These are phyloP conservation scores for Pipistrellus nathusii DNA, from an alignment of 2,797 vertebrate species.

Conservation along the genomic window DNA sequence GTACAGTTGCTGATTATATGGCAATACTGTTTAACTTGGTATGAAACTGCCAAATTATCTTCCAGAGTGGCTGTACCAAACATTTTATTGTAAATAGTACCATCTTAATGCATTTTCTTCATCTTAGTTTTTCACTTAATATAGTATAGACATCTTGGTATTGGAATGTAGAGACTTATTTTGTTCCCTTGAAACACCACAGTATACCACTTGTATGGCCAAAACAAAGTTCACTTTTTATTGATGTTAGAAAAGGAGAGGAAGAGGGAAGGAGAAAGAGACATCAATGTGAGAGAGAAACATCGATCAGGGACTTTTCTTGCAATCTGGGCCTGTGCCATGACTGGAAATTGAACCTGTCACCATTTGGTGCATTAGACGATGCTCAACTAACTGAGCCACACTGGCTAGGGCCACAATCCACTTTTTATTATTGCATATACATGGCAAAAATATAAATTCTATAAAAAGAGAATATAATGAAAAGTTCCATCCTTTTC, in stretches of 20 bases:
- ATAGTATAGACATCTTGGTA: not conserved
- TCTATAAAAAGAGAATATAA: not conserved
- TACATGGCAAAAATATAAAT: not conserved
- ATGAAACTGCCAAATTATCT: not conserved
- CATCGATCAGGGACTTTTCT: no score
- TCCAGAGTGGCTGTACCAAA: not conserved
- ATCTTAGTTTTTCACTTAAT: not conserved
- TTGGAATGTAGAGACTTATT: not conserved
- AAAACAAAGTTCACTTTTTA: not conserved
- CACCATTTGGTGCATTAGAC: no score
- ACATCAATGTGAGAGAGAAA: no score
- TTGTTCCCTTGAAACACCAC: not conserved
- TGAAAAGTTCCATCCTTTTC: not conserved
- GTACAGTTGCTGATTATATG: not conserved
- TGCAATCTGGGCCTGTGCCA: no score
- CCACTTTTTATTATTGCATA: not conserved
- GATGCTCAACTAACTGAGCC: no score
- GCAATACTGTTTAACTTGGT: not conserved
- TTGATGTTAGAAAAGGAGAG: not conserved
- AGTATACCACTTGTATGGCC: not conserved
- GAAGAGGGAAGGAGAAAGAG: not conserved
- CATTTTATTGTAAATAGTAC: not conserved
- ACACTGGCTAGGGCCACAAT: not conserved
- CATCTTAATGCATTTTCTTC: constrained; percentile 15
- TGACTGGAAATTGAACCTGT: no score